Conservation (phyloP, 2,113 vertebrate species). For the Scopus umbretta region DNA sequence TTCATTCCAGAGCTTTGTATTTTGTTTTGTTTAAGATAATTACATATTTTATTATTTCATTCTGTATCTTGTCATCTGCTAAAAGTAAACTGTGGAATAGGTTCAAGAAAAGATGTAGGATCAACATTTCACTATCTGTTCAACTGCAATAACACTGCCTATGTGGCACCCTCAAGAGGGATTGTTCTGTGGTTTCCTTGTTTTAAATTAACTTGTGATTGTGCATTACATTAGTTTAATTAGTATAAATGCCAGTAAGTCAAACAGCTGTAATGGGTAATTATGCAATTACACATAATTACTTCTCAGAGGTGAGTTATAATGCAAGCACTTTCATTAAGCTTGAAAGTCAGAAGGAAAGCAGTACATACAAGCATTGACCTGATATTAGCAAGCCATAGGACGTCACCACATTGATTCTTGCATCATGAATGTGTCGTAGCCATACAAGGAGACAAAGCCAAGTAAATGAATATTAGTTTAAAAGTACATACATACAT, state of each 20-base stretch:
- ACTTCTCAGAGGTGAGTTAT: background rate
- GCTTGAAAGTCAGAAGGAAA: background rate
- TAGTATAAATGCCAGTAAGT: slow-evolving; percentile 9
- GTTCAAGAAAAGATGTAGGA: background rate
- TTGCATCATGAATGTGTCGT: background rate
- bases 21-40: background rate
- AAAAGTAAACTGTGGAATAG: background rate
- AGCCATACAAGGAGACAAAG: background rate
- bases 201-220: slow-evolving; percentile 18
- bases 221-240: slow-evolving; percentile 1
- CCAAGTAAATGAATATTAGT: background rate
- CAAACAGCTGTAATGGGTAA: background rate
- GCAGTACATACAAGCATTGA: background rate
- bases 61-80: background rate
- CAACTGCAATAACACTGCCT: background rate
- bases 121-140: background rate
- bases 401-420: background rate
- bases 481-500: background rate
- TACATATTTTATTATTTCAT: background rate
- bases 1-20: background rate
- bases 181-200: background rate
- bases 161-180: background rate
- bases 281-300: slow-evolving; percentile 44
- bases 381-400: background rate
- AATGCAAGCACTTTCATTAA: background rate